Evolutionary conservation across 2,797 vertebrate species (phyloP).

Genomic region (Simalia tracyae): DNA sequence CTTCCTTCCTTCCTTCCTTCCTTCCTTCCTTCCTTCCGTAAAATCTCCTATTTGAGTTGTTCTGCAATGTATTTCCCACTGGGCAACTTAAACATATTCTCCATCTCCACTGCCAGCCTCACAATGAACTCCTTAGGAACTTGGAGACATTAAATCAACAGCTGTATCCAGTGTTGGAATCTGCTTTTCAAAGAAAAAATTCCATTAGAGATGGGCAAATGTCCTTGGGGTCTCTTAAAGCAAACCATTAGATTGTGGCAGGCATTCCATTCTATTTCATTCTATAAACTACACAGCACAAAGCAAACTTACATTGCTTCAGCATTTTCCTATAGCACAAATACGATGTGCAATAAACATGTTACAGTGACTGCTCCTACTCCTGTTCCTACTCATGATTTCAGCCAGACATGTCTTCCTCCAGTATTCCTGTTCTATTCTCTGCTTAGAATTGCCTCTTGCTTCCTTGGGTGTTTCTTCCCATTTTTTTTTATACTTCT

Average conservation of each 20-base stretch:
- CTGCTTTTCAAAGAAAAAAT: not conserved
- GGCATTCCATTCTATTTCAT: not conserved
- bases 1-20: too few species aligned
- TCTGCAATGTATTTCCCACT: not conserved
- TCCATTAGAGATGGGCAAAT: not conserved
- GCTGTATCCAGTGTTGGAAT: not conserved
- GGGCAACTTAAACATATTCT: not conserved
- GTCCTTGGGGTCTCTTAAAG: not conserved
- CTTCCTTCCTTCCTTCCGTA: too few species aligned
- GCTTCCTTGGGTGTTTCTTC: not conserved
- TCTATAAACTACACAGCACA: not conserved
- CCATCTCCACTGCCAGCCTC: not conserved
- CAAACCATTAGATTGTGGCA: not conserved
- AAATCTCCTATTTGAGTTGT: not conserved
- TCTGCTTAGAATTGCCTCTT: not conserved
- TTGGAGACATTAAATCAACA: not conserved
- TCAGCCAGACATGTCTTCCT: not conserved
- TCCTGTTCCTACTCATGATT: not conserved
- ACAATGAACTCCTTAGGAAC: not conserved
- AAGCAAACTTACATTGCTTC: not conserved
- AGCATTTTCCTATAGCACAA: not conserved
- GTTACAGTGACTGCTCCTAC: not conserved
- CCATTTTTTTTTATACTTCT: not conserved
- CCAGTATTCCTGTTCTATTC: not conserved
- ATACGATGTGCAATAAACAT: not conserved